A percentile compares a stretch with the other conserved stretches of the same genome.
phyloP scores from a whole-genome alignment of 2,797 vertebrate genomes.

The Mallotus villosus region DNA sequence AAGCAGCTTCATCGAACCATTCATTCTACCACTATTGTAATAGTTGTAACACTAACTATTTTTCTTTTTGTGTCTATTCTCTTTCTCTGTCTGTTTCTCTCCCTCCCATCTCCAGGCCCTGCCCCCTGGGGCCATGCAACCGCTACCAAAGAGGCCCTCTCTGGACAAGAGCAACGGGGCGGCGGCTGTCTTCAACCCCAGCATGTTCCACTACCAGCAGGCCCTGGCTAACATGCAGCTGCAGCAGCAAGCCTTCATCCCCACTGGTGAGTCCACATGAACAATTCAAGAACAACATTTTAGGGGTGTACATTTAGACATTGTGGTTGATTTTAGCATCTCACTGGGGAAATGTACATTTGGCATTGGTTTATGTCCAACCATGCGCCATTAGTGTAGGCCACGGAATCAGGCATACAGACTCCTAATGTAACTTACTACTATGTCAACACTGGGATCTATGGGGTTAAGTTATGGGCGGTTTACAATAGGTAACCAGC shows the following conservation, averaged over 20 bases:
- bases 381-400: no score
- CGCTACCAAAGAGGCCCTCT: slow-evolving; percentile 91
- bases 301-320: no score
- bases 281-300: slow-evolving; percentile 62
- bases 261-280: slow-evolving; percentile 81
- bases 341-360: no score
- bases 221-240: slow-evolving; percentile 96
- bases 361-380: no score
- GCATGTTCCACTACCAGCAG: slow-evolving; percentile 98
- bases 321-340: no score
- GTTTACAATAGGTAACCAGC: no score
- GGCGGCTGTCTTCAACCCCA: slow-evolving; percentile 89
- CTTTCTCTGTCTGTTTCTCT: not conserved
- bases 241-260: slow-evolving; percentile 91
- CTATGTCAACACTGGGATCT: no score
- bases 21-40: not conserved
- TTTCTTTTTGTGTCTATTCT: not conserved
- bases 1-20: no score
- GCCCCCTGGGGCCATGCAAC: slow-evolving; percentile 86
- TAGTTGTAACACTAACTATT: not conserved
- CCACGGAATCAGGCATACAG: no score
- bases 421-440: no score
- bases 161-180: slow-evolving; percentile 94
- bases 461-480: no score
- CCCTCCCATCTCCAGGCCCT: slow-evolving; percentile 74